Base-by-base conservation (phyloP, 2,888 invertebrate species). In the Noctua pronuba region DNA sequence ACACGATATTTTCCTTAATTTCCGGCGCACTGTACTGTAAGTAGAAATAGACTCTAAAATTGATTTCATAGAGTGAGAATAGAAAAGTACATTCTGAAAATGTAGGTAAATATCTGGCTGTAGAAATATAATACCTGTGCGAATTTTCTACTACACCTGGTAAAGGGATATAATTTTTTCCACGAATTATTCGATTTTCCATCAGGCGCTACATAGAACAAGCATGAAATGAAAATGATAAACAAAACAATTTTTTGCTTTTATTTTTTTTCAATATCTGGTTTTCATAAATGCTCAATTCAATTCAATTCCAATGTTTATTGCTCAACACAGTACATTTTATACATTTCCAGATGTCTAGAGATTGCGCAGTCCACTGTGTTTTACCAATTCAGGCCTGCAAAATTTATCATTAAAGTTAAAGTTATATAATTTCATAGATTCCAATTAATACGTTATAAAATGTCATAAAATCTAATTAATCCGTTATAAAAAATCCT, bases 1-100 rank as follows among this genome's bases (percentile, higher is more conserved):
- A 49, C 60, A 44, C 58, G 71, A 74, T 49, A 73, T 75, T 75
- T 85, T 86, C 69, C 58, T 66, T 82, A 75, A 75, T 83, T 75
- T 83, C 73, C 75, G 75, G 52, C 44, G 18, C 11, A 21, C 28
- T 66, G 16, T 55, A 41, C n/a, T 28, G 24, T 35, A 65, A 65
- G 41, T 41, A 49, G 38, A 70, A 41, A 52, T 62, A 13, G 35
- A n/a, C 38, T 58, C 60, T 66, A 35, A 49, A 46, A 55, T 70
- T 10, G 46, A 52, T 66, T 60, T 62, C 55, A 46, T 60, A 21
- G 16, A 60, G 21, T 35, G 8, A 77, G 16, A 65, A 24, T 52
- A 21, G 8, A 35, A 49, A 58, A 69, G 52, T 18, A 46, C 1
- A 6, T 38, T 78, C 18, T 16, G 3, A 31, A 69, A 46, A 55